Base-by-base conservation (phyloP, 2,888 invertebrate species). In the Nomada fabriciana region DNA sequence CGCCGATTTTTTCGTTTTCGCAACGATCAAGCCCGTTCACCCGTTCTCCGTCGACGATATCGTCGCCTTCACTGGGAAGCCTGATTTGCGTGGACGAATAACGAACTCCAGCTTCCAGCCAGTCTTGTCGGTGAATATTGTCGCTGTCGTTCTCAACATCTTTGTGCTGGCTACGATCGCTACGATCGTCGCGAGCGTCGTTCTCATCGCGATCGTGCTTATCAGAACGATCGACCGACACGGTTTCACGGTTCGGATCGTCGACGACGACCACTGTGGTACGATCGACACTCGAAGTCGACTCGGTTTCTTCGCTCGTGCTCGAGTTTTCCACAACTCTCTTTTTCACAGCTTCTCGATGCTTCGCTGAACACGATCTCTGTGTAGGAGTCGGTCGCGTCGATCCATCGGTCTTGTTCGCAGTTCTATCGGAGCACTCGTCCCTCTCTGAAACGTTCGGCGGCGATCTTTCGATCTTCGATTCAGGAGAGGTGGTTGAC, bases 1-100 rank as follows among this genome's bases (percentile, higher is more conserved):
- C 90, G 82, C 79, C 88, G 87, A 89, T 85, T 82, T 76, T 90
- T 86, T 86, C 84, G 63, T 85, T 84, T 50, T 79, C 82, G 72
- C 64, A 82, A 65, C 83, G 82, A 73, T 77, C 83, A 50, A 84
- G 86, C 69, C 91, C 92, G 74, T 91, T 91, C 81, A 86, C 86
- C 65, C 87, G 90, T 82, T 89, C 87, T 18, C 65, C 83, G 53
- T 84, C 77, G 65, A 84, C 70, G 23, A 50, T 53, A 47, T 77
- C 76, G 13, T 55, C 84, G 68, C 80, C 84, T 61, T 91, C 92
- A 11, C 89, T 92, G 10, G 92, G 90, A 61, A 93, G 84, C 47
- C 92, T 93, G 82, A 94, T 94, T 85, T 92, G 91, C 67, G 93
- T 93, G 70, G 94, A 93, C 52, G 94, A 93, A 86, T 93, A 94